Conservation (phyloP, 1,140 invertebrate species). For the Drosophila asahinai region DNA sequence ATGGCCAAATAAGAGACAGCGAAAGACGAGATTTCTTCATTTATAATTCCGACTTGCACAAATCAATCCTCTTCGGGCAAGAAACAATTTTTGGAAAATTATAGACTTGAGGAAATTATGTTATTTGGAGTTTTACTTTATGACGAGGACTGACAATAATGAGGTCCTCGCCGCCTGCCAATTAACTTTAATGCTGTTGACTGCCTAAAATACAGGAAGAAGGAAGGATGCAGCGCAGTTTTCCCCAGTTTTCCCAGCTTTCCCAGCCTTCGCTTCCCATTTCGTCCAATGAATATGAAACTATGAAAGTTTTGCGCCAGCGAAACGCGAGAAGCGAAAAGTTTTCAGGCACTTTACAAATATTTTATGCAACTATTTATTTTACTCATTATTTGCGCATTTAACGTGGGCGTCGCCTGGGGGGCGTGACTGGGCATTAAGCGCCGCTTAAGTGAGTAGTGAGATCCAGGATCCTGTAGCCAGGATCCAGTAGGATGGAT, state of each 20-base stretch:
- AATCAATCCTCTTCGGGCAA: too few species aligned
- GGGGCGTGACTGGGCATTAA: conserved; percentile 43
- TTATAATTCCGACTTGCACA: conserved; percentile 1
- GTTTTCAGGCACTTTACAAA: conserved; percentile 65
- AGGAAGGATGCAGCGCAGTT: not conserved
- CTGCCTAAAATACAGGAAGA: conserved; percentile 20
- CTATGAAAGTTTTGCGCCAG: conserved; percentile 61
- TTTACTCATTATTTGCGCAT: conserved; percentile 69
- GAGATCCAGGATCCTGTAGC: not conserved
- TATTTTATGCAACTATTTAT: conserved; percentile 70
- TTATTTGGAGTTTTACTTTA: not conserved
- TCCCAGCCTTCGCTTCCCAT: too few species aligned
- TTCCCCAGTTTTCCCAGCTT: not conserved
- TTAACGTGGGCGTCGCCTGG: conserved; percentile 36
- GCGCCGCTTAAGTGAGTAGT: conserved; percentile 42
- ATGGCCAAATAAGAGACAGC: conserved; percentile 43
- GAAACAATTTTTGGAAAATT: too few species aligned
- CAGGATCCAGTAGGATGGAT: conserved; percentile 13
- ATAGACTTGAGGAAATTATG: too few species aligned
- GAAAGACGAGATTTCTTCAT: conserved; percentile 15
- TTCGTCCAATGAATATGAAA: conserved; percentile 63
- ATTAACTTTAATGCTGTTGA: conserved; percentile 60
- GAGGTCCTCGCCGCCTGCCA: conserved; percentile 29
- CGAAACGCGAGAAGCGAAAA: conserved; percentile 45
- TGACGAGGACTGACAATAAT: conserved; percentile 4